Evolutionary conservation across 2,888 invertebrate species (phyloP).

Genomic region (Rotaria sp.): DNA sequence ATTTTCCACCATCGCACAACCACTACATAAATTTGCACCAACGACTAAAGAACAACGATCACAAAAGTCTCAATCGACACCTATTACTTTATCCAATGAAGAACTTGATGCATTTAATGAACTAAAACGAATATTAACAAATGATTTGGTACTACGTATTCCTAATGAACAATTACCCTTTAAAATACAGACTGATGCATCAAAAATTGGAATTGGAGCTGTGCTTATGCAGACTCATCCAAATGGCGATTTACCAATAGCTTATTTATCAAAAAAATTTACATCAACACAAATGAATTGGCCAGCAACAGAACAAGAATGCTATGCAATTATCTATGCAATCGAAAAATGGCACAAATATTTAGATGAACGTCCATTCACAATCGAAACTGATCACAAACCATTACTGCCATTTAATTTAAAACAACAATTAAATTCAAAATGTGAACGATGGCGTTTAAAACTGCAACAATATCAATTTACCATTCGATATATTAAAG

Average conservation of each 20-base stretch:
- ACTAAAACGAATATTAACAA: background rate
- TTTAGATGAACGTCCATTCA: background rate
- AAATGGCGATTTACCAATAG: conserved; percentile 25
- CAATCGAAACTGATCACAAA: background rate
- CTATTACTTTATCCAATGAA: background rate
- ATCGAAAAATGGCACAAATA: conserved; percentile 4
- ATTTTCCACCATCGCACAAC: background rate
- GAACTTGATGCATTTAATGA: background rate
- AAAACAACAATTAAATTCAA: background rate
- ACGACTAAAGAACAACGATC: background rate
- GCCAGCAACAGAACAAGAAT: background rate
- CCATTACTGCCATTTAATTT: background rate
- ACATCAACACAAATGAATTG: background rate
- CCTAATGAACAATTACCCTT: background rate
- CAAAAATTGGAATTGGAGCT: conserved; percentile 27
- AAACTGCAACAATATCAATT: background rate
- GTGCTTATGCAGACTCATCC: conserved; percentile 24
- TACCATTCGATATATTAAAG: background rate
- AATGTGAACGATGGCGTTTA: background rate
- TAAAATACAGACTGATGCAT: conserved; percentile 8
- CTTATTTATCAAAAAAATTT: conserved; percentile 26
- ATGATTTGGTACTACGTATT: background rate
- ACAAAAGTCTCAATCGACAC: background rate
- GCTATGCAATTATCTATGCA: background rate
- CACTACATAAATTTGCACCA: background rate